phyloP scores from a whole-genome alignment of 2,797 vertebrate genomes.

The Borostomias antarcticus region DNA sequence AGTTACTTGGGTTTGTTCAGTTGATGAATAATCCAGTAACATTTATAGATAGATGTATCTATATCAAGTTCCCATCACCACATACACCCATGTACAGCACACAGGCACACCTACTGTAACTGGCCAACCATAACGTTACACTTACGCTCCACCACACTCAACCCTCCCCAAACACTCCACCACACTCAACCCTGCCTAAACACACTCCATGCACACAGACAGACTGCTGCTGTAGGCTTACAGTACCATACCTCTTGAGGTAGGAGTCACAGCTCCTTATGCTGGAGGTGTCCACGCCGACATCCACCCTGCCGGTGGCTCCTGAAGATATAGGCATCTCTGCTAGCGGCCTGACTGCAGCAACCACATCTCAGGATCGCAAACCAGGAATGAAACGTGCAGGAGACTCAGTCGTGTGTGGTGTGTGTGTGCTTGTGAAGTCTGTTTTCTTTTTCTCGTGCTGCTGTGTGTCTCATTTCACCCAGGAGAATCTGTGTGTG shows the following conservation, averaged over 20 bases:
- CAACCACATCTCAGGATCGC: neutral
- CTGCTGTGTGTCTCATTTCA: constrained; percentile 25
- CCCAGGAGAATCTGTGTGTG: constrained; percentile 36
- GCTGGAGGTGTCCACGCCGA: constrained; percentile 38
- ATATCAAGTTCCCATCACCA: too few relatives aligned
- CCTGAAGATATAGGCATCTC: constrained; percentile 76
- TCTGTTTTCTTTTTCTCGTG: too few relatives aligned
- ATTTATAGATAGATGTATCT: too few relatives aligned
- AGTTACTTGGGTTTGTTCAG: too few relatives aligned
- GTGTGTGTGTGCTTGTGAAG: too few relatives aligned
- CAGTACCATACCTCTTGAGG: constrained; percentile 69
- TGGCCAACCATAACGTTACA: neutral
- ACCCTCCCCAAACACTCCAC: neutral
- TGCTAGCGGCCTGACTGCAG: constrained; percentile 10
- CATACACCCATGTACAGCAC: neutral
- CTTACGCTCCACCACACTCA: neutral
- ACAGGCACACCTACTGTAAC: too few relatives aligned
- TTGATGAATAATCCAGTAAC: too few relatives aligned
- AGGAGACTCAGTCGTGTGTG: too few relatives aligned
- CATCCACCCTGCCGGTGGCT: constrained; percentile 62
- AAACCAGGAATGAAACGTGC: neutral
- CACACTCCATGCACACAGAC: too few relatives aligned
- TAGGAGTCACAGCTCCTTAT: constrained; percentile 66
- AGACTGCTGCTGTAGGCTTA: too few relatives aligned
- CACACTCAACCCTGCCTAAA: constrained; percentile 47